These are phyloP conservation scores for Macrophya alboannulata DNA, from an alignment of 2,888 invertebrate species.

Conservation along the genomic window DNA sequence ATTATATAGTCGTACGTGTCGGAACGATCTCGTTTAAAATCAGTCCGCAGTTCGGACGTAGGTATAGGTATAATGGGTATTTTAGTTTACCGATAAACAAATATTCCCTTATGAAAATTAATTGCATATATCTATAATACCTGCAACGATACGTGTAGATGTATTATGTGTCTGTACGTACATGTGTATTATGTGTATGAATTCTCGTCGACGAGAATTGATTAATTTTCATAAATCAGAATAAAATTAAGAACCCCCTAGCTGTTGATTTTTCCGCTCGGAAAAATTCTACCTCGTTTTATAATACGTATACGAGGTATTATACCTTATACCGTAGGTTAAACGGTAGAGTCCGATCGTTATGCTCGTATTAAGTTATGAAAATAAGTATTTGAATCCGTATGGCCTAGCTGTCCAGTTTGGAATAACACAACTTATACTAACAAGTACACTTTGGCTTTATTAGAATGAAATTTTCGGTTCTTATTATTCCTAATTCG, in stretches of 20 bases:
- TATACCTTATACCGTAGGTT: background rate
- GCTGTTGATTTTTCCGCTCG: slow-evolving; percentile 75
- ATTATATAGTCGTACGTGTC: too few species aligned
- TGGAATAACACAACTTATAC: background rate
- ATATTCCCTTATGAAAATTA: background rate
- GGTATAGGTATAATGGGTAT: background rate
- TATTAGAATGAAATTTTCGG: background rate
- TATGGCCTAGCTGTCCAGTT: background rate
- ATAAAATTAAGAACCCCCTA: slow-evolving; percentile 72
- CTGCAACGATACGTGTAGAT: background rate
- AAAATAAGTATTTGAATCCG: slow-evolving; percentile 58
- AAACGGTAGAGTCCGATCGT: background rate
- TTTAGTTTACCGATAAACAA: background rate
- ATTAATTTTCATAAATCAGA: slow-evolving; percentile 74
- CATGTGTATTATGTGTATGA: background rate
- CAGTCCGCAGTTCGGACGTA: background rate
- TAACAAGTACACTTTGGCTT: too few species aligned
- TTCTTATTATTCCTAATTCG: background rate
- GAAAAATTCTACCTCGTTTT: background rate
- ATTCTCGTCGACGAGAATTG: slow-evolving; percentile 39
- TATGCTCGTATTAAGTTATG: background rate
- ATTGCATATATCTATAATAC: background rate
- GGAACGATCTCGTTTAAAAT: too few species aligned
- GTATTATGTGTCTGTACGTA: too few species aligned
- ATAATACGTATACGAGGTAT: background rate